Base-by-base conservation (phyloP, 1,140 invertebrate species). In the Ectropis grisescens region DNA sequence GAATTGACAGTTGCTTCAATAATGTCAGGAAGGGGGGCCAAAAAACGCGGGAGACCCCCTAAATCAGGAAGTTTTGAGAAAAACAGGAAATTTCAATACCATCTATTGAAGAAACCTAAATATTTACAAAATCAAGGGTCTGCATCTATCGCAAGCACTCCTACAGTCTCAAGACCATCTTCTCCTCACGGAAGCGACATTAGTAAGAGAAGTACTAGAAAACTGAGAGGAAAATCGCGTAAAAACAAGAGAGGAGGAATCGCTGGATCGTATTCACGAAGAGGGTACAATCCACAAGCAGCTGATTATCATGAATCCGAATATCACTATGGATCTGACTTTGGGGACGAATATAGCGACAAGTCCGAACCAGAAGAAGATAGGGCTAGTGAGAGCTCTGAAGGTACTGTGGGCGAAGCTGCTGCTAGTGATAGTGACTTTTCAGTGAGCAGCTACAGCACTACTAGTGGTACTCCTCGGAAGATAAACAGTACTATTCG, bases 91-190 rank as follows among this genome's bases (percentile, higher is more conserved):
- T 93, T 92, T 81, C 91, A 92, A 70, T 93, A 91, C 82, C 90
- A 93, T 83, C 83, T 94, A 64, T 86, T 95, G 69, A 95, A 95
- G 82, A 96, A 96, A 80, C 94, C 94, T 5, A 95, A 94, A 86
- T 96, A 95, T 82, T 85, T 94, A 55, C 84, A 88, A 72, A 86
- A 85, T 62, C 86, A 86, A 58, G 90, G 86, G 43, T 84, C 85
- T 1, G 85, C 89, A 55, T 90, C 89, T 60, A 86, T 91, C 53
- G 84, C 87, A 11, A 91, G 90, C 58, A 93, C 93, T 6, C 92
- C 93, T 6, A 90, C 88, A 7, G 86, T 87, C 2, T 93, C 91
- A 2, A 83, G 92, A 65, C 87, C 88, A 19, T 89, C 88, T 16
- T 91, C 91, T 5, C 91, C 92, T 2, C 87, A 89, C 45, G 87